Evolutionary conservation across 2,888 invertebrate genomes (phyloP).

Genomic region (Chloroclystis v-ata): DNA sequence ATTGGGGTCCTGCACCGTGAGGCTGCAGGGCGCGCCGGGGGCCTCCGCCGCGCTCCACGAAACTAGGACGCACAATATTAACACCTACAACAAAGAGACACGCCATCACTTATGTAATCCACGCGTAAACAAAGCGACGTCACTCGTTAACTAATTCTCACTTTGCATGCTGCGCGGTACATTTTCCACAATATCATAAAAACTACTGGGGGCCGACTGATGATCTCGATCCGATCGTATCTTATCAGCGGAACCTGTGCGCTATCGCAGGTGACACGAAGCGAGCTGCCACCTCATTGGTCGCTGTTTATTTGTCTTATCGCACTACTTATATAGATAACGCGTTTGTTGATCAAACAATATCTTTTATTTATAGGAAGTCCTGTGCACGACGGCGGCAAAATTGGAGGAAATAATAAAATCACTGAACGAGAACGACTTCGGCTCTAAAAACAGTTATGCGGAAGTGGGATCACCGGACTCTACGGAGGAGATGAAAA

Average conservation of each 20-base stretch:
- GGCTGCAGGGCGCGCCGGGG: conserved; percentile 50
- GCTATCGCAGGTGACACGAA: conserved; percentile 63
- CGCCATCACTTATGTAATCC: conserved; percentile 48
- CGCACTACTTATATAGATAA: conserved; percentile 46
- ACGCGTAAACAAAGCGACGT: conserved; percentile 35
- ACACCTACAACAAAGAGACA: conserved; percentile 72
- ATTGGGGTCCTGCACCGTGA: conserved; percentile 52
- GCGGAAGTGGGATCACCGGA: conserved; percentile 70
- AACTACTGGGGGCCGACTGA: conserved; percentile 59
- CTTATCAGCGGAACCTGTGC: conserved; percentile 60
- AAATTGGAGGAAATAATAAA: conserved; percentile 79
- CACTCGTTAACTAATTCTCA: conserved; percentile 48
- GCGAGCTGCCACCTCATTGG: conserved; percentile 63
- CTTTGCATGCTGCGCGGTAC: conserved; percentile 50
- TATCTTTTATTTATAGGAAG: conserved; percentile 74
- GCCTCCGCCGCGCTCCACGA: conserved; percentile 44
- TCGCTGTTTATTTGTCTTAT: conserved; percentile 57
- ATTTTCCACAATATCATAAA: conserved; percentile 62
- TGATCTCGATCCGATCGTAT: conserved; percentile 56
- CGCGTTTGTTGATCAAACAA: conserved; percentile 49
- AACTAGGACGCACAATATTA: conserved; percentile 64
- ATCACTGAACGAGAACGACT: conserved; percentile 61
- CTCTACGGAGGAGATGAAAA: conserved; percentile 75
- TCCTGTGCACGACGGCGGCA: conserved; percentile 75
- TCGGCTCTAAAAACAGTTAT: conserved; percentile 57